Evolutionary conservation across 2,888 invertebrate species (phyloP).

Genomic region (Halictus quadricinctus): DNA sequence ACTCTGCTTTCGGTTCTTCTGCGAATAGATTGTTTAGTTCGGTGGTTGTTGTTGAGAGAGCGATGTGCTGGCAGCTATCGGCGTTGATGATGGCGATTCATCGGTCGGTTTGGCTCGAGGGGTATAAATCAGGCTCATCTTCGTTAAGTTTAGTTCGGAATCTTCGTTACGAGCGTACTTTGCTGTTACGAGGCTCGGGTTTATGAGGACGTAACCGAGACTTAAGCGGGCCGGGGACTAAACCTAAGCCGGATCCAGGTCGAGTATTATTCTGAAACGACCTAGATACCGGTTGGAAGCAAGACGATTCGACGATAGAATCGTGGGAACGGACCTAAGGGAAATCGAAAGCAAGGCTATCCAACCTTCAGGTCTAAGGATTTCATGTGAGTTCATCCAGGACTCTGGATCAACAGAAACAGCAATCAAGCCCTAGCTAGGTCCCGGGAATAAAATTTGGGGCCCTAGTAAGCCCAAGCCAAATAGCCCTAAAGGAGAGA

Average conservation of each 20-base stretch:
- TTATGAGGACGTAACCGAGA: slow-evolving; percentile 6
- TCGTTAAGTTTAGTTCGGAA: background rate
- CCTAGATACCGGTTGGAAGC: background rate
- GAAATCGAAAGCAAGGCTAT: background rate
- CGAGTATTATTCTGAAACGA: slow-evolving; percentile 2
- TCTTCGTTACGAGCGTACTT: slow-evolving; percentile 9
- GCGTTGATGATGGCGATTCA: background rate
- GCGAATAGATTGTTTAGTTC: background rate
- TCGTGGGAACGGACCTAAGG: background rate
- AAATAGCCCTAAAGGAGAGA: too few relatives aligned
- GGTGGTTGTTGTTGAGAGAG: background rate
- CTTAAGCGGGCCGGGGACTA: background rate
- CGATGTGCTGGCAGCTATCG: background rate
- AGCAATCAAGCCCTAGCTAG: too few relatives aligned
- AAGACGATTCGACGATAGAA: background rate
- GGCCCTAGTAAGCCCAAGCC: too few relatives aligned
- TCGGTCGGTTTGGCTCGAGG: background rate
- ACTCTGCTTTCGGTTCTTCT: background rate
- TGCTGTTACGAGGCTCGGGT: slow-evolving; percentile 4
- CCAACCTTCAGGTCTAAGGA: background rate
- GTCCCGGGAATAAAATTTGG: too few relatives aligned
- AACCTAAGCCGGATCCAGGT: background rate
- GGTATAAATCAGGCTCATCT: background rate
- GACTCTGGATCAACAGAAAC: too few relatives aligned
- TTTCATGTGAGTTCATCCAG: too few relatives aligned